These are phyloP conservation scores for Hetaerina americana DNA, from an alignment of 1,140 invertebrate species.

Conservation along the genomic window DNA sequence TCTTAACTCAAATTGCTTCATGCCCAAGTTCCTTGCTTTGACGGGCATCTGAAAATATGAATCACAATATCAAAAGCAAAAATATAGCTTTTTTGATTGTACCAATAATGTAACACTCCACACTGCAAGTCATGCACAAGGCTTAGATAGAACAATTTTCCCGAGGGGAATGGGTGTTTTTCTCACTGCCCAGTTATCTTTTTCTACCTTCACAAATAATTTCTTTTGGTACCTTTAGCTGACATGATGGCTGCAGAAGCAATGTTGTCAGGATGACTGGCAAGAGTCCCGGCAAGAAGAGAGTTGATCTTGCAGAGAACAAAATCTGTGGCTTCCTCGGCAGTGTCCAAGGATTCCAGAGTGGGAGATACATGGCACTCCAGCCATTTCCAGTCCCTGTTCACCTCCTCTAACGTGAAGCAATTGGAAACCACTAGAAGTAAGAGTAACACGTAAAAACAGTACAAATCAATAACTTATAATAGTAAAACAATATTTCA, in stretches of 20 bases:
- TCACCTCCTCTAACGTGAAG: constrained; percentile 72
- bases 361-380: constrained; percentile 75
- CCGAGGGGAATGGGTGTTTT: constrained; percentile 6
- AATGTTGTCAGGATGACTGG: too few relatives aligned
- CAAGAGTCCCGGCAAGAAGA: constrained; percentile 54
- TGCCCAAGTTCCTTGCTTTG: too few relatives aligned
- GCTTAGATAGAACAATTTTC: constrained; percentile 23
- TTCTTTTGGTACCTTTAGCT: too few relatives aligned
- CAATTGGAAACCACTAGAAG: constrained; percentile 72
- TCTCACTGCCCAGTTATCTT: too few relatives aligned
- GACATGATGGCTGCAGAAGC: too few relatives aligned
- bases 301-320: constrained; percentile 94
- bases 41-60: too few relatives aligned
- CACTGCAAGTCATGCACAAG: too few relatives aligned
- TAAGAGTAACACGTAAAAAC: background rate
- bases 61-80: too few relatives aligned
- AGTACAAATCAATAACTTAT: background rate
- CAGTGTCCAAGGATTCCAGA: constrained; percentile 78
- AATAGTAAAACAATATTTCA: background rate
- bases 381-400: constrained; percentile 89
- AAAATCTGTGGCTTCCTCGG: constrained; percentile 91
- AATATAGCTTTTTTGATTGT: too few relatives aligned
- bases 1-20: too few relatives aligned
- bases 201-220: constrained; percentile 12
- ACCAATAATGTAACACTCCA: too few relatives aligned